Evolutionary conservation across 1,140 invertebrate species (phyloP).

Genomic region (Sitobion miscanthi): DNA sequence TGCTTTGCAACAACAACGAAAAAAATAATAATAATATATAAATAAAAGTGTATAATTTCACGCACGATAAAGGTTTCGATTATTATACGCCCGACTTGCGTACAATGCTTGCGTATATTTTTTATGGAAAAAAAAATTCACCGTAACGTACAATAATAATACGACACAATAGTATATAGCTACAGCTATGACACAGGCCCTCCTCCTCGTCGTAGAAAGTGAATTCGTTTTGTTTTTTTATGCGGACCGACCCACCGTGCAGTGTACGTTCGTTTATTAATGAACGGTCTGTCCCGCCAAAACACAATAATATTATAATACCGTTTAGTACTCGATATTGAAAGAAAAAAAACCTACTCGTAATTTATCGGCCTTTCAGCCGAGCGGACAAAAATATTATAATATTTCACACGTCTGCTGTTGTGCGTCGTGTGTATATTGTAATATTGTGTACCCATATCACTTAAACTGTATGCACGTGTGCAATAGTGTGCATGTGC

Average conservation of each 20-base stretch:
- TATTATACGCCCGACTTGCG: neutral
- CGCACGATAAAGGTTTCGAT: constrained; percentile 18
- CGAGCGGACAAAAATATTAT: too few relatives aligned
- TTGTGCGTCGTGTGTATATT: too few relatives aligned
- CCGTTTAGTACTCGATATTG: neutral
- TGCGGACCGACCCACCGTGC: neutral
- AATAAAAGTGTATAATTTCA: constrained; percentile 7
- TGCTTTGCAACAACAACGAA: neutral
- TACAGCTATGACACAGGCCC: too few relatives aligned
- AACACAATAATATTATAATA: neutral
- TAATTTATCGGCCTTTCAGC: too few relatives aligned
- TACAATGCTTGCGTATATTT: neutral
- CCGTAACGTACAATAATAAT: neutral
- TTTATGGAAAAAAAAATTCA: neutral
- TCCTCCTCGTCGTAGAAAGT: neutral
- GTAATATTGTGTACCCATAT: too few relatives aligned
- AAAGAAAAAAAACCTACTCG: neutral
- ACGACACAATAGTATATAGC: neutral
- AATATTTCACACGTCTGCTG: too few relatives aligned
- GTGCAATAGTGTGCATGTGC: too few relatives aligned
- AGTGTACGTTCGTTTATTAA: neutral
- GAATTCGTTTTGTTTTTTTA: neutral
- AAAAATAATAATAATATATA: neutral
- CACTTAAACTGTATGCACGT: too few relatives aligned
- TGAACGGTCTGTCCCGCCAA: neutral